Percentiles rank a stretch among this genome's conserved stretches.
These are phyloP conservation scores for Patiria miniata DNA, from an alignment of 35 echinoderm and acorn worm genomes.

Conservation along the genomic window DNA sequence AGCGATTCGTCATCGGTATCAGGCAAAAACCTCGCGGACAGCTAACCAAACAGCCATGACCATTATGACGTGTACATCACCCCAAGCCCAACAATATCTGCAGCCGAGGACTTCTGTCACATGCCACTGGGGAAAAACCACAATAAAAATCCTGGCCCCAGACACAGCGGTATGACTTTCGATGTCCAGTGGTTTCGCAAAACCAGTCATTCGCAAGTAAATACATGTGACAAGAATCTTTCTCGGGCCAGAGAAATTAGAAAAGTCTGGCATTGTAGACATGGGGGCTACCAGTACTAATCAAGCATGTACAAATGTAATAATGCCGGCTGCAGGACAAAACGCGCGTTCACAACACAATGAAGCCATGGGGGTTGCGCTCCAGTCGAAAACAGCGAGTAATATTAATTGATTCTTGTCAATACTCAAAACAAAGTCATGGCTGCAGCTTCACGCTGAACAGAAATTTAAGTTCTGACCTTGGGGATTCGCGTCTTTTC, in stretches of 20 bases:
- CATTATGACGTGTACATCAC: neutral
- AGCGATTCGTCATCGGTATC: neutral
- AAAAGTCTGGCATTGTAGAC: too few species aligned
- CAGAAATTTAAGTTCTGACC: neutral
- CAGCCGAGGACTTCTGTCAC: neutral
- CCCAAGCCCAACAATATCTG: neutral
- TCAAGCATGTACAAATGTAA: too few species aligned
- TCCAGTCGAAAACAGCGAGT: neutral
- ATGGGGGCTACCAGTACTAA: too few species aligned
- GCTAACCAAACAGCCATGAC: neutral
- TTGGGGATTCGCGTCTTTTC: neutral
- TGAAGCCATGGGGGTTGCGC: too few species aligned
- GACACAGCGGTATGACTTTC: neutral
- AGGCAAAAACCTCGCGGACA: neutral
- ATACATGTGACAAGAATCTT: neutral
- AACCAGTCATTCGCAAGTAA: constrained; percentile 15
- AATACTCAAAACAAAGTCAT: constrained; percentile 2
- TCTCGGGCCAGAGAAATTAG: neutral
- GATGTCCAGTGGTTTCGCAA: neutral
- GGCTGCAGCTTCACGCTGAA: neutral
- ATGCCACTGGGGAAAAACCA: neutral
- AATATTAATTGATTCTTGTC: neutral
- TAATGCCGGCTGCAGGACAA: too few species aligned
- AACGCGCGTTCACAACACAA: too few species aligned
- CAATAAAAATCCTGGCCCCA: too few species aligned